phyloP scores from a whole-genome alignment of 2,888 invertebrate genomes.

The Candidula unifasciata region DNA sequence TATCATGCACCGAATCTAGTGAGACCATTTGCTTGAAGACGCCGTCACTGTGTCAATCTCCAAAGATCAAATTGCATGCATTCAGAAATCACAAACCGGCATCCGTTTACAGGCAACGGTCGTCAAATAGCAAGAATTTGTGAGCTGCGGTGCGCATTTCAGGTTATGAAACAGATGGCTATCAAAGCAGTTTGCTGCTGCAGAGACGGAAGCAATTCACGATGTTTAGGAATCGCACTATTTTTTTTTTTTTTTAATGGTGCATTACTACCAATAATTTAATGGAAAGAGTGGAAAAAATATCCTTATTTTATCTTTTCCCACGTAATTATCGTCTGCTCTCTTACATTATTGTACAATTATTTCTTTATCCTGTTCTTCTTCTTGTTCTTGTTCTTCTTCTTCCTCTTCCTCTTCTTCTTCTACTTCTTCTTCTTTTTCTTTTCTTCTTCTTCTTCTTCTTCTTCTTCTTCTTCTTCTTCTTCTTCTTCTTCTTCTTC shows the following conservation, averaged over 20 bases:
- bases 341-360: too few species aligned
- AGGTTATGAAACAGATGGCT: not conserved
- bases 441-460: not conserved
- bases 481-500: not conserved
- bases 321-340: too few species aligned
- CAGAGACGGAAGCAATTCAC: not conserved
- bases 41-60: slow-evolving; percentile 29
- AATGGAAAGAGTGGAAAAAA: too few species aligned
- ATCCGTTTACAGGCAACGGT: not conserved
- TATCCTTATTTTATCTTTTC: too few species aligned
- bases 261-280: not conserved
- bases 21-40: slow-evolving; percentile 21
- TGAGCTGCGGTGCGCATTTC: too few species aligned
- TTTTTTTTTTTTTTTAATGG: not conserved
- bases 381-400: not conserved
- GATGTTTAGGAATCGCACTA: not conserved
- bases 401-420: not conserved
- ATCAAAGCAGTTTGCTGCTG: not conserved
- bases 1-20: slow-evolving; percentile 27
- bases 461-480: not conserved
- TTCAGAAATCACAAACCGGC: slow-evolving; percentile 10
- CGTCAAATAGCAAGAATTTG: not conserved
- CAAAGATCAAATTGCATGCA: not conserved
- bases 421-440: not conserved
- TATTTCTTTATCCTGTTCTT: too few species aligned